Evolutionary conservation across 2,888 invertebrate species (phyloP).

Genomic region (Tineola bisselliella): DNA sequence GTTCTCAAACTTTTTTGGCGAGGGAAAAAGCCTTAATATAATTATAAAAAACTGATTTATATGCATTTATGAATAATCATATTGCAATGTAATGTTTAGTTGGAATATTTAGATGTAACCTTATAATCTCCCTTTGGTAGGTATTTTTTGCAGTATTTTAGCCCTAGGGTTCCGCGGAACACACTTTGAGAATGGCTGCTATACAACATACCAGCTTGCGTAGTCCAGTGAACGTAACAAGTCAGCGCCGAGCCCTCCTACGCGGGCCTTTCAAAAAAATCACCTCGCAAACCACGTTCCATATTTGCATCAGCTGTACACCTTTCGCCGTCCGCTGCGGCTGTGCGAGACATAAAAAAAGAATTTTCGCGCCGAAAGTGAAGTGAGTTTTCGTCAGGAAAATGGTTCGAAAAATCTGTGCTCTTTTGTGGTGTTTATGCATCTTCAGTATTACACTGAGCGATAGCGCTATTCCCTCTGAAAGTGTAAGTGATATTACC

Average conservation of each 20-base stretch:
- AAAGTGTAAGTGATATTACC: conserved; percentile 43
- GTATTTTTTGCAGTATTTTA: too few species aligned
- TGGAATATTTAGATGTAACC: too few species aligned
- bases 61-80: too few species aligned
- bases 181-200: too few species aligned
- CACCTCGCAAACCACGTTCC: conserved; percentile 39
- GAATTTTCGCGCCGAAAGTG: conserved; percentile 6
- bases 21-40: too few species aligned
- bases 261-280: conserved; percentile 65
- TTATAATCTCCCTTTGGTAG: too few species aligned
- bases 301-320: conserved; percentile 45
- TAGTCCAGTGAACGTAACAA: background rate
- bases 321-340: conserved; percentile 47
- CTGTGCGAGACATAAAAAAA: conserved; percentile 12
- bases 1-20: too few species aligned
- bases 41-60: too few species aligned
- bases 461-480: conserved; percentile 56
- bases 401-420: conserved; percentile 60
- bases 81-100: too few species aligned
- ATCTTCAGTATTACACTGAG: conserved; percentile 52
- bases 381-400: conserved; percentile 19
- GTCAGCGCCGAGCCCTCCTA: conserved; percentile 45
- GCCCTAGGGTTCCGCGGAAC: too few species aligned
- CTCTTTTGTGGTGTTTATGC: conserved; percentile 50
- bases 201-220: background rate